Base-by-base conservation (phyloP, 2,113 vertebrate genomes). In the Australoheros scitulus region DNA sequence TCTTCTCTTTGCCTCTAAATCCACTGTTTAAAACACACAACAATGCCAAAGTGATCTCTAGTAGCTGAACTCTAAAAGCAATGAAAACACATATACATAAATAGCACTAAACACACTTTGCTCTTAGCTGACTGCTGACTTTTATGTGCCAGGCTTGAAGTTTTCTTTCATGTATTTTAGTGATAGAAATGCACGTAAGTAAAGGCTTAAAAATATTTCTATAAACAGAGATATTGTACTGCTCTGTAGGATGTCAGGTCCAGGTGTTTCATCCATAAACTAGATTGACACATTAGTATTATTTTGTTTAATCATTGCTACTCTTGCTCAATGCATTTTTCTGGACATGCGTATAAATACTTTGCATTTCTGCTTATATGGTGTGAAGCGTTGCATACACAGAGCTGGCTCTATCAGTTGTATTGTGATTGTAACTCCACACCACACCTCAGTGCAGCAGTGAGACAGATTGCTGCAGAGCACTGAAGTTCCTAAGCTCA, bases 371-470 rank as follows among this genome's bases (percentile, higher is more conserved):
- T 0, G 5, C 59, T 18, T 6, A 55, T n/a, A 68, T 3, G 61
- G 7, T 78, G 88, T 60, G 52, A 32, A 20, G 57, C 20, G 7
- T 43, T 70, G 8, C 11, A 8, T 17, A 26, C 3, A 57, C 0
- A 17, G 22, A 52, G 26, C 11, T 36, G 1, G 8, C 55, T 32
- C 76, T 47, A 34, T 81, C 47, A 47, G 20, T 14, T 57, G 81
- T 36, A 4, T 20, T 60, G 26, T 75, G 78, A 92, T 92, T 93
- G 86, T 86, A 88, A 91, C 87, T 83, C 93, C 79, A 72, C 89
- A 91, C 90, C 90, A 91, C 82, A 85, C 88, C 88, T 83, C 91
- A 85, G 88, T 94, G 92, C 93, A 92, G 93, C 87, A 92, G 75
- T 15, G 59, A 92, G 85, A 88, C 86, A 80, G 83, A 87, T 82